Percentiles rank a stretch among this genome's conserved stretches.
These are phyloP conservation scores for Thereva nobilitata DNA, from an alignment of 2,888 invertebrate genomes.

Conservation along the genomic window DNA sequence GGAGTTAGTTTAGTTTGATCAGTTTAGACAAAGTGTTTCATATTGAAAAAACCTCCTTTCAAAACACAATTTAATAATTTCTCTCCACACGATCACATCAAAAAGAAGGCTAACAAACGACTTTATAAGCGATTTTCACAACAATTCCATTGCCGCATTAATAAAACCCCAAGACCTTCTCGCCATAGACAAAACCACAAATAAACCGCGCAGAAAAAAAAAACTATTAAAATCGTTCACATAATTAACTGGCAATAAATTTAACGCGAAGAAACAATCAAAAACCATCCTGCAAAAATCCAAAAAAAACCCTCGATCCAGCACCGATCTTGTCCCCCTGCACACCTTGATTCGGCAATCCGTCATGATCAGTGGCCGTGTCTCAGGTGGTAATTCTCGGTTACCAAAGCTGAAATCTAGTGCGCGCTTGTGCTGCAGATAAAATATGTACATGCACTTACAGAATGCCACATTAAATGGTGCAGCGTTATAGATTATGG, in stretches of 20 bases:
- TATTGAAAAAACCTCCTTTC: too few species aligned
- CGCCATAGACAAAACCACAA: too few species aligned
- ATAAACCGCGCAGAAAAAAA: too few species aligned
- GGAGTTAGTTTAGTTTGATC: too few species aligned
- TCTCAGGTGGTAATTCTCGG: constrained; percentile 17
- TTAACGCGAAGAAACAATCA: constrained; percentile 19
- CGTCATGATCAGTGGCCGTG: constrained; percentile 23
- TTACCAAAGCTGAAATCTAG: constrained; percentile 6
- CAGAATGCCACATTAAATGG: neutral
- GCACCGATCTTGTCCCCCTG: too few species aligned
- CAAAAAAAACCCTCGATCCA: neutral
- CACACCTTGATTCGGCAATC: neutral
- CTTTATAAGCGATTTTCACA: too few species aligned
- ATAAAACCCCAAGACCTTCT: too few species aligned
- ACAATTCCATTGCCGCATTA: too few species aligned
- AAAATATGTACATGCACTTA: neutral
- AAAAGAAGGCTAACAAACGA: too few species aligned
- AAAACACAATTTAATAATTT: too few species aligned
- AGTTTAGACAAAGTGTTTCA: too few species aligned
- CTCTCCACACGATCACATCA: too few species aligned
- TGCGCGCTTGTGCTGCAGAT: neutral
- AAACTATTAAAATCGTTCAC: constrained; percentile 16
- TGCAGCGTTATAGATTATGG: neutral
- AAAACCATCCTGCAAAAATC: constrained; percentile 1
- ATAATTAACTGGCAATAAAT: constrained; percentile 19